phyloP scores from a whole-genome alignment of 2,888 invertebrate genomes.

The Tromatobia lineatoria region DNA sequence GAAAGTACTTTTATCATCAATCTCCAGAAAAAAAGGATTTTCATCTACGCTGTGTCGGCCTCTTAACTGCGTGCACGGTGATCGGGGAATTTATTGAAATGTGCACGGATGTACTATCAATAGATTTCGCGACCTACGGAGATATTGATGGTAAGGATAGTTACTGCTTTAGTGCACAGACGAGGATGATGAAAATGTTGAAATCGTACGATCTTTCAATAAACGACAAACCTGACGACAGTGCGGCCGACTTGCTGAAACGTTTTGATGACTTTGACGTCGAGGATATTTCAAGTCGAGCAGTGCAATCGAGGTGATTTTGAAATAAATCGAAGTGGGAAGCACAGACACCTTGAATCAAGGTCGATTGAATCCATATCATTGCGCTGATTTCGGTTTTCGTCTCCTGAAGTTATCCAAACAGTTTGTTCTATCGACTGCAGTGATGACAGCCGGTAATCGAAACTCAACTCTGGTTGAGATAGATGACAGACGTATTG shows the following conservation, averaged over 20 bases:
- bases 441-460: conserved; percentile 26
- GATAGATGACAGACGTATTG: conserved; percentile 21
- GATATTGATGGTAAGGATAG: conserved; percentile 41
- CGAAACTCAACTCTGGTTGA: not conserved
- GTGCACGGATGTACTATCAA: conserved; percentile 42
- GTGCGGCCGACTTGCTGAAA: not conserved
- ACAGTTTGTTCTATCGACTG: conserved; percentile 57
- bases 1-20: conserved; percentile 62
- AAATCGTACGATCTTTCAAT: conserved; percentile 30
- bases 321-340: conserved; percentile 20
- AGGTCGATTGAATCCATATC: conserved; percentile 46
- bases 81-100: conserved; percentile 51
- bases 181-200: conserved; percentile 35
- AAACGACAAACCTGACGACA: not conserved
- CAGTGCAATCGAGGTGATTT: conserved; percentile 28
- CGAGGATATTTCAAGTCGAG: not conserved
- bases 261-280: not conserved
- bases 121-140: conserved; percentile 49
- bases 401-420: conserved; percentile 39
- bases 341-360: not conserved
- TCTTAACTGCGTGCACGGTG: conserved; percentile 38
- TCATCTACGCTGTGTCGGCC: conserved; percentile 67
- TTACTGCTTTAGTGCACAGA: conserved; percentile 59
- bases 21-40: conserved; percentile 65
- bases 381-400: conserved; percentile 28